These are phyloP conservation scores for Fragum fragum DNA, from an alignment of 2,888 invertebrate genomes.

Conservation along the genomic window DNA sequence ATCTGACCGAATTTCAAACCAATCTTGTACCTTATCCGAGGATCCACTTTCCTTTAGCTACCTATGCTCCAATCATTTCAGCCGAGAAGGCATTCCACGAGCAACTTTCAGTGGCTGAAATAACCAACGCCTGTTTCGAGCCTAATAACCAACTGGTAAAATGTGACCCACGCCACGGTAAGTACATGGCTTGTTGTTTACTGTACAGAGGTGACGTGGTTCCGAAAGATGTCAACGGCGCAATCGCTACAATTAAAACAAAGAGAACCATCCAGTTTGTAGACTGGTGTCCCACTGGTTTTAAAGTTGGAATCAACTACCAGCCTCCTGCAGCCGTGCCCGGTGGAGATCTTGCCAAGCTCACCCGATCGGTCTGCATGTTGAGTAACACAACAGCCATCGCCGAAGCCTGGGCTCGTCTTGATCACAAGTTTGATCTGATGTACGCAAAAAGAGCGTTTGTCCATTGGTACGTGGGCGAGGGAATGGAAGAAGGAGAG, in stretches of 20 bases:
- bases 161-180: not conserved
- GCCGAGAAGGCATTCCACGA: not conserved
- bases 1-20: not conserved
- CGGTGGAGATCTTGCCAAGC: not conserved
- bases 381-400: constrained; percentile 97
- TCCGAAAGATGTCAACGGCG: not conserved
- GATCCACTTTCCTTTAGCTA: not conserved
- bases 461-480: constrained; percentile 92
- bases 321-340: not conserved
- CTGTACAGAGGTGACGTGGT: not conserved
- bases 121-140: not conserved
- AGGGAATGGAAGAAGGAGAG: constrained; percentile 80
- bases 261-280: constrained; percentile 3
- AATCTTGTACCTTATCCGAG: not conserved
- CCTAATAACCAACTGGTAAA: not conserved
- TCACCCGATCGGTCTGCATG: constrained; percentile 88
- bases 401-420: constrained; percentile 94
- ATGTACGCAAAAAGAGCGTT: constrained; percentile 95
- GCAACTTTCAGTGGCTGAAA: not conserved
- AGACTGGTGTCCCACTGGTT: not conserved
- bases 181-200: not conserved
- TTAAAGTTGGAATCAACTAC: not conserved
- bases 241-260: not conserved
- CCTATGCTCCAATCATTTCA: not conserved
- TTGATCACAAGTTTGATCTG: constrained; percentile 93